Evolutionary conservation across 1,140 invertebrate genomes (phyloP).

Genomic region (Himalopsyche phryganea): DNA sequence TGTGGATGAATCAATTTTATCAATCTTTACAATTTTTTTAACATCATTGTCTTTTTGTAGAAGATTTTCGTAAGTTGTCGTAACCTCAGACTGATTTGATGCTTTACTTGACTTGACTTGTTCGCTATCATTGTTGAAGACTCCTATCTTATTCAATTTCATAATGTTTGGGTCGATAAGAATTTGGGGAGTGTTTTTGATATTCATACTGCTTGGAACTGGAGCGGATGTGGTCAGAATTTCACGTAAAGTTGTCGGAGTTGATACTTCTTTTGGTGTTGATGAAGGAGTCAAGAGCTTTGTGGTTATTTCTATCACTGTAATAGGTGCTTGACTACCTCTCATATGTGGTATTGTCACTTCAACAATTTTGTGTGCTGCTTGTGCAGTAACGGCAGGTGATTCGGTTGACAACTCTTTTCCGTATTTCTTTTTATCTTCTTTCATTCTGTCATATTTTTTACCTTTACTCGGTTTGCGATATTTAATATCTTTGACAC

Average conservation of each 20-base stretch:
- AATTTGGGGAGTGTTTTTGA: conserved; percentile 8
- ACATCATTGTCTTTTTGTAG: not conserved
- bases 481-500: conserved; percentile 21
- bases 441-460: conserved; percentile 32
- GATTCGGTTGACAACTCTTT: conserved; percentile 25
- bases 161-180: conserved; percentile 31
- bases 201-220: not conserved
- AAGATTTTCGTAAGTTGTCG: not conserved
- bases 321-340: conserved; percentile 35
- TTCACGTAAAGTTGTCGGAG: conserved; percentile 2
- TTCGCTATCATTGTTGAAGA: conserved; percentile 31
- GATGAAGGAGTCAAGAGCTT: conserved; percentile 35
- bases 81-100: not conserved
- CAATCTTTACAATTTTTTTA: not conserved
- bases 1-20: not conserved
- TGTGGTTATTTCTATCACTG: conserved; percentile 42
- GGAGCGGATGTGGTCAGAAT: not conserved
- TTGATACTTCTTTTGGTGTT: conserved; percentile 3
- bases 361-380: conserved; percentile 44
- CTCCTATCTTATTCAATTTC: conserved; percentile 26
- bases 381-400: conserved; percentile 32
- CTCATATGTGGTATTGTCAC: conserved; percentile 40
- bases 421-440: conserved; percentile 33
- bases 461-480: conserved; percentile 30
- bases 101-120: conserved; percentile 12